Evolutionary conservation across 1,140 invertebrate genomes (phyloP).

Genomic region (Danaus melanippus): DNA sequence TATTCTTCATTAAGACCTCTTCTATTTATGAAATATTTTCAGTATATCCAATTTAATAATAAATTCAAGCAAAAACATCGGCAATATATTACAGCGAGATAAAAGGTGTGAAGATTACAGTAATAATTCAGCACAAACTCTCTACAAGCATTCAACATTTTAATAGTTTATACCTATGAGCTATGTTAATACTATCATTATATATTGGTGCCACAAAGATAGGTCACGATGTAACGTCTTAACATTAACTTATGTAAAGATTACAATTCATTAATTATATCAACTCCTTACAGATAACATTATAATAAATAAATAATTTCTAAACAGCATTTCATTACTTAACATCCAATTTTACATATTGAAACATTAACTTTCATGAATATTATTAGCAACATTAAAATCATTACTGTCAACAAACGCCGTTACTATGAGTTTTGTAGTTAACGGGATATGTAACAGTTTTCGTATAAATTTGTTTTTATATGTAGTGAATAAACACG

Average conservation of each 20-base stretch:
- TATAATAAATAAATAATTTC: slow-evolving; percentile 15
- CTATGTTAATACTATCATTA: slow-evolving; percentile 14
- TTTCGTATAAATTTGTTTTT: no score
- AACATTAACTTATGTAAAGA: slow-evolving; percentile 13
- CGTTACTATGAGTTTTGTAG: no score
- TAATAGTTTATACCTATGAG: slow-evolving; percentile 9
- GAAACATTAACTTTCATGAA: slow-evolving; percentile 9
- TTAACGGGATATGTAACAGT: no score
- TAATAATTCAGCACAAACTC: slow-evolving; percentile 4
- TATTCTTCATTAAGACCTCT: no score
- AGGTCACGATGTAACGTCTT: slow-evolving; percentile 15
- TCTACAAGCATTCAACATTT: slow-evolving; percentile 9
- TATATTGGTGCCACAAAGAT: slow-evolving; percentile 27
- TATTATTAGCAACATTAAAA: slow-evolving; percentile 2
- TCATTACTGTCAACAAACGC: neutral
- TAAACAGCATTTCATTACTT: slow-evolving; percentile 10
- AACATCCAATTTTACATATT: slow-evolving; percentile 8
- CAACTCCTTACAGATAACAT: slow-evolving; percentile 8
- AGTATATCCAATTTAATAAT: no score
- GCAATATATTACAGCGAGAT: no score
- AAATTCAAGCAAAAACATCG: no score
- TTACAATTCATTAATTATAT: slow-evolving; percentile 9
- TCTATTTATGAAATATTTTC: no score
- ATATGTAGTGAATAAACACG: no score
- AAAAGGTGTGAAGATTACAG: neutral